Evolutionary conservation across 2,113 vertebrate species (phyloP).

Genomic region (Speoplatyrhinus poulsoni): DNA sequence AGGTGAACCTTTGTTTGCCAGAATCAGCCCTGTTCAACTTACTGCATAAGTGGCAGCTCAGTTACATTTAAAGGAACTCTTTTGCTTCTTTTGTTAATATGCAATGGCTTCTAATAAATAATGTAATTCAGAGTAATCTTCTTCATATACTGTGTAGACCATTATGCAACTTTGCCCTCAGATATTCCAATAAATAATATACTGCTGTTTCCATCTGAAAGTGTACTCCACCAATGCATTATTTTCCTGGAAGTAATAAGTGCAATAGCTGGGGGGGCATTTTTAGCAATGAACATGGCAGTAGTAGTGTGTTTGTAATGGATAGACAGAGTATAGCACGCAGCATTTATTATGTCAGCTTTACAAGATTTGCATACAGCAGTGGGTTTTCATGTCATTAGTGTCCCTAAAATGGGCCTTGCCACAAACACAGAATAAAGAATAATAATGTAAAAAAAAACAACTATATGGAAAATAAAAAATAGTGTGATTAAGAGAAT

Average conservation of each 20-base stretch:
- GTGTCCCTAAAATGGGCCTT: background rate
- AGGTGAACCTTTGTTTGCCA: too few relatives aligned
- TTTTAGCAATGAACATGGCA: background rate
- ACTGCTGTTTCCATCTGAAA: background rate
- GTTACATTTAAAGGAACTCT: background rate
- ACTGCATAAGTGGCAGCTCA: too few relatives aligned
- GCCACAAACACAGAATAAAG: background rate
- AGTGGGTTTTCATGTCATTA: conserved; percentile 5
- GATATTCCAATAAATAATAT: background rate
- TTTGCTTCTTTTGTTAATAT: background rate
- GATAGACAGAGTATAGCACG: background rate
- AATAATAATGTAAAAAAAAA: background rate
- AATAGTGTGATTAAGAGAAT: background rate
- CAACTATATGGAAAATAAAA: background rate
- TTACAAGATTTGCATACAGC: background rate
- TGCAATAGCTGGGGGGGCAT: conserved; percentile 2
- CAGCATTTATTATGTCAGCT: too few relatives aligned
- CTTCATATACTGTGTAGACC: background rate
- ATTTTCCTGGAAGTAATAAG: background rate
- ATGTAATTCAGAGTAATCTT: background rate
- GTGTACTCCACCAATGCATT: background rate
- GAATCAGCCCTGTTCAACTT: too few relatives aligned
- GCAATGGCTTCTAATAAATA: background rate
- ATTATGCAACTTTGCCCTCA: background rate
- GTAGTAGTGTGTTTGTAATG: conserved; percentile 1